Base-by-base conservation (phyloP, 2,888 invertebrate species). In the Noctua janthina region DNA sequence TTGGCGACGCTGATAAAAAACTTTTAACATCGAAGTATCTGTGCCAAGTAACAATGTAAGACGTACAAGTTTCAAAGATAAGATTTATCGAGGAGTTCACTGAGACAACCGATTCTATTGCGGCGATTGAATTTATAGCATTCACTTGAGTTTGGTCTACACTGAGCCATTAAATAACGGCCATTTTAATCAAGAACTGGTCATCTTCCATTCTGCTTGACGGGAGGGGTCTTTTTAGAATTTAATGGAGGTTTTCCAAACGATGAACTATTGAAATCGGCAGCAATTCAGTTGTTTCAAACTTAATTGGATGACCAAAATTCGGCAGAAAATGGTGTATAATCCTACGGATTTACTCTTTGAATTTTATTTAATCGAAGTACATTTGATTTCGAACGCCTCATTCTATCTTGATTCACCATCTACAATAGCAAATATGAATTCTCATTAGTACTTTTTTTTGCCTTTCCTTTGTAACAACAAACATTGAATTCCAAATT, bases 51-150 rank as follows among this genome's bases (percentile, higher is more conserved):
- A 39, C 39, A 39, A 39, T 39, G 39, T 39, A 39, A 39, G 39
- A 39, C 39, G 39, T 39, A 39, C 39, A 39, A 39, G 39, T 39
- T 39, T 39, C 39, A 39, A 0, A 39, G 39, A 39, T 39, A 39
- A 39, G 4, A 39, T 39, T 39, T 39, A 39, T 39, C 39, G 39
- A 5, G 39, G 4, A 39, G 39, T 69, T 39, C 70, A 74, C 56
- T 76, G 69, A 54, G 66, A 85, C 35, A n/a, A 59, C n/a, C 13
- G 75, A 83, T 75, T 82, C 84, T 76, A 87, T 71, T 75, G 70
- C 73, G 75, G 54, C 51, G 77, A 72, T 87, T 82, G 80, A 88
- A 89, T 87, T 88, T 89, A 85, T 82, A 56, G 67, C 46, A 51
- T 71, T 66, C 71, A 72, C 72, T 80, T 49, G 62, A 69, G 80